Evolutionary conservation across 2,797 vertebrate species (phyloP), one percentile per base, ranked within the genome.

Genomic region (Percopsis omiscomaycus): DNA sequence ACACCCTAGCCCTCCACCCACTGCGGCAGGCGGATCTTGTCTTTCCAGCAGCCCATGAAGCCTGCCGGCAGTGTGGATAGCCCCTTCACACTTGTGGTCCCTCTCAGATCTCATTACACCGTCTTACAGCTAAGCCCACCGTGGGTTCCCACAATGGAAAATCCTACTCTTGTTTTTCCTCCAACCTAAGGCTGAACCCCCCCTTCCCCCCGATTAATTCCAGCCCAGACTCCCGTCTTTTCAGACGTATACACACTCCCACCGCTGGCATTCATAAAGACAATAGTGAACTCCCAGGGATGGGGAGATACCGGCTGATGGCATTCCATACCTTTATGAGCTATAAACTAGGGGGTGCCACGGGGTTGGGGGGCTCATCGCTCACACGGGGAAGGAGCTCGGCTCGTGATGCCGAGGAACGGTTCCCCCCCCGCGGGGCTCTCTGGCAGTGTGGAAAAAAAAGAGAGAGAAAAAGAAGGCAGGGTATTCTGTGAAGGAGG

Each of bases 31-130:
- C 22, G 42, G 64, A 69, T 83, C 86, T 88, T 65, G 47, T 86
- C 83, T 87, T 87, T 89, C 87, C 79, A 59, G 76, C 84, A 79
- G 85, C 73, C 66, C 78, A 68, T 86, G 78, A 82, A 81, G 69
- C 65, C 54, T 61, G 68, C 72, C 74, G 80, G 66, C 64, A 64
- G 86, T 61, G 74, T 64, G 76, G 68, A 82, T 79, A 74, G 75
- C 72, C 82, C 74, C 55, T 81, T 88, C 77, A 83, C 84, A 81
- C 83, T 79, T 69, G 61, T 64, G 63, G 64, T 72, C 74, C 68
- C 32, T 71, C 76, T 82, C 73, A 81, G 82, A 89, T 89, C 82
- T 88, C 79, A 81, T 88, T 86, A 83, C 84, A 55, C 44, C 72
- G 76, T 74, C 49, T 78, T 84, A 73, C 45, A 73, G 60, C 63